These are phyloP conservation scores for Actinia equina DNA, from an alignment of 64 coral and sea anemone genomes.

Conservation along the genomic window DNA sequence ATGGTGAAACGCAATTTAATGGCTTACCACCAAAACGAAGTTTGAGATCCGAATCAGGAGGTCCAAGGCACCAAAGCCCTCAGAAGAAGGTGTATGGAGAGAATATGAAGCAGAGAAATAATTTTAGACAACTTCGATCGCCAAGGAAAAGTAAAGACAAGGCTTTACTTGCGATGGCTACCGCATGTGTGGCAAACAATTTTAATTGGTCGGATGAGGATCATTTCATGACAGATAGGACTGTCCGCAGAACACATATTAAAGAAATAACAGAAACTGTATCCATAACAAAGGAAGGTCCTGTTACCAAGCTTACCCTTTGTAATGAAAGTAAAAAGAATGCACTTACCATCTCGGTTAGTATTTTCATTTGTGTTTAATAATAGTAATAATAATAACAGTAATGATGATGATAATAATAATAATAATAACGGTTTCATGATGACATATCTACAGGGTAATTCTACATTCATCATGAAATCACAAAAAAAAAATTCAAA, in stretches of 20 bases:
- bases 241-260: neutral
- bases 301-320: conserved; percentile 36
- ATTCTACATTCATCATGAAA: too few relatives aligned
- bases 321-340: conserved; percentile 62
- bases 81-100: neutral
- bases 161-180: conserved; percentile 19
- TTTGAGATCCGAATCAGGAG: neutral
- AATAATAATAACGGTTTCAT: too few relatives aligned
- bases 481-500: too few relatives aligned
- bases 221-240: neutral
- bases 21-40: neutral
- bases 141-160: conserved; percentile 28
- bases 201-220: conserved; percentile 4
- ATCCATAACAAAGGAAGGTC: conserved; percentile 34
- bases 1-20: neutral
- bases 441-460: too few relatives aligned
- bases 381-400: neutral
- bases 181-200: neutral
- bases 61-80: neutral
- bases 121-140: neutral
- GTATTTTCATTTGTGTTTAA: conserved; percentile 10
- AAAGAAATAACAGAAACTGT: conserved; percentile 21
- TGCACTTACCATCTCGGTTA: conserved; percentile 44
- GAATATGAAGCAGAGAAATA: neutral
- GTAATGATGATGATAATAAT: too few relatives aligned